Evolutionary conservation across 1,140 invertebrate genomes (phyloP).

Genomic region (Rhyacophila brunnea): DNA sequence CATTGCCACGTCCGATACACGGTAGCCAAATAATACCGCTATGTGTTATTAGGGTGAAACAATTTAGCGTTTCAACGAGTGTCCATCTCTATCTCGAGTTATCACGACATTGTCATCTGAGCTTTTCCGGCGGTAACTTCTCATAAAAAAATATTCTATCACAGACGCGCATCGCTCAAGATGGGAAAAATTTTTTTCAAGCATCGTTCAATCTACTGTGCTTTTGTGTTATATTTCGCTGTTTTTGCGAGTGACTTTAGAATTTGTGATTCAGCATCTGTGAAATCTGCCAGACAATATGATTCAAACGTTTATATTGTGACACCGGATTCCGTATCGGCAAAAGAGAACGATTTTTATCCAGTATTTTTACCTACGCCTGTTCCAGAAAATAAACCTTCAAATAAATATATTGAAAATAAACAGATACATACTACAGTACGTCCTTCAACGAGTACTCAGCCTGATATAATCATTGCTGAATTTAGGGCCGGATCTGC

Average conservation of each 20-base stretch:
- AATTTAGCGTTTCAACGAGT: conserved; percentile 7
- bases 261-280: conserved; percentile 13
- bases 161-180: neutral
- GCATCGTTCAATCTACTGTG: neutral
- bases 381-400: conserved; percentile 7
- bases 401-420: no score
- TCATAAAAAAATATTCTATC: no score
- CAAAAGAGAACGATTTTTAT: conserved; percentile 4
- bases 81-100: neutral
- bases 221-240: neutral
- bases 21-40: conserved; percentile 20
- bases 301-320: conserved; percentile 25
- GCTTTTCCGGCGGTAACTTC: conserved; percentile 19
- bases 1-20: conserved; percentile 14
- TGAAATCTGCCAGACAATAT: conserved; percentile 5
- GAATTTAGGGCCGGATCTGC: conserved; percentile 22
- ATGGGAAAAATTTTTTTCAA: neutral
- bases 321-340: conserved; percentile 19
- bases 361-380: conserved; percentile 27
- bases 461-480: conserved; percentile 28
- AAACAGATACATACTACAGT: neutral
- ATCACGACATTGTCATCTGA: conserved; percentile 9
- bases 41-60: conserved; percentile 30
- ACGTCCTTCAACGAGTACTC: conserved; percentile 1
- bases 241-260: conserved; percentile 2